Evolutionary conservation across 2,888 invertebrate genomes (phyloP).

Genomic region (Norana najaformis): DNA sequence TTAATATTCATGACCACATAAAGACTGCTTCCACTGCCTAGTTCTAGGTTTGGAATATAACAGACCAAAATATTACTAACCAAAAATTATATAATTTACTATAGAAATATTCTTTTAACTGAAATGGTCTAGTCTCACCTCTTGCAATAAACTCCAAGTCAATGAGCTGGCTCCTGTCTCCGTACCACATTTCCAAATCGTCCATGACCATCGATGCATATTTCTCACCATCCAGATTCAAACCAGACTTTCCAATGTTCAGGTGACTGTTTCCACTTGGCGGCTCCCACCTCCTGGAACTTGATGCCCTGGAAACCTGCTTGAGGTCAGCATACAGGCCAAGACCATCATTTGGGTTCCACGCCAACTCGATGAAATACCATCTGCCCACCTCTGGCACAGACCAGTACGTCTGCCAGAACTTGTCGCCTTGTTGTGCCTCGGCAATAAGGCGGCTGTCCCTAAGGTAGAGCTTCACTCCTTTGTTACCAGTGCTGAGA

Average conservation of each 20-base stretch:
- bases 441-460: conserved; percentile 48
- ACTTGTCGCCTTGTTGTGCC: conserved; percentile 48
- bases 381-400: conserved; percentile 49
- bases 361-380: conserved; percentile 60
- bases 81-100: background rate
- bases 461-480: conserved; percentile 48
- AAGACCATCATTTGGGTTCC: conserved; percentile 49
- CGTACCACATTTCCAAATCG: conserved; percentile 43
- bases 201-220: conserved; percentile 34
- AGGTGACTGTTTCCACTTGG: conserved; percentile 39
- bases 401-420: conserved; percentile 42
- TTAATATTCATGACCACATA: too few relatives aligned
- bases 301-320: conserved; percentile 30
- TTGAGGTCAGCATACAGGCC: conserved; percentile 52
- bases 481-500: conserved; percentile 50
- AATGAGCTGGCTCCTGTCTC: conserved; percentile 46
- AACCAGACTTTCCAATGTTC: conserved; percentile 48
- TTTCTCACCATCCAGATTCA: conserved; percentile 20
- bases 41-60: too few relatives aligned
- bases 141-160: conserved; percentile 42
- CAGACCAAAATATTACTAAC: background rate
- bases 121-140: conserved; percentile 39
- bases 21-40: too few relatives aligned
- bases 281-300: background rate
- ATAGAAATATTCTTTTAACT: too few relatives aligned